phyloP scores from a whole-genome alignment of 2,797 vertebrate species.

The Notoglanidium macrostoma region DNA sequence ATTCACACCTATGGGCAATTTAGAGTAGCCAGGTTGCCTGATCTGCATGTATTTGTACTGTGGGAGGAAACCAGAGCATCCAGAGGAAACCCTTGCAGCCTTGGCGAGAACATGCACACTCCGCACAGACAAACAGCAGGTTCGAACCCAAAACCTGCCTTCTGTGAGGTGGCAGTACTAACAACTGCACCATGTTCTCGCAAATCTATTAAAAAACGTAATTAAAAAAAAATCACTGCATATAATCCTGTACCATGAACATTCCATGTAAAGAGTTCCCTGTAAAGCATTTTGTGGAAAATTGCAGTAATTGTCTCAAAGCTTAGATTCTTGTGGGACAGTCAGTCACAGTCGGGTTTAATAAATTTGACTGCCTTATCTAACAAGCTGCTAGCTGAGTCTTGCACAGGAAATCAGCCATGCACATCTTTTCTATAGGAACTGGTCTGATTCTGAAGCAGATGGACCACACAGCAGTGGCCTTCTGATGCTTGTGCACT shows the following conservation, averaged over 20 bases:
- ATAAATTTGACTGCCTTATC: constrained; percentile 33
- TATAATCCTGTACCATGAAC: not conserved
- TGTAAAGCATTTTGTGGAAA: constrained; percentile 24
- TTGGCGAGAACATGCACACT: too few species aligned
- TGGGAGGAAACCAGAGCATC: too few species aligned
- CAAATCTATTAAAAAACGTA: too few species aligned
- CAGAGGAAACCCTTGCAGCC: too few species aligned
- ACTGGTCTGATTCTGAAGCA: constrained; percentile 63
- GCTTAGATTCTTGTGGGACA: constrained; percentile 18
- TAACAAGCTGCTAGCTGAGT: constrained; percentile 43
- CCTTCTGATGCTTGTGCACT: constrained; percentile 60
- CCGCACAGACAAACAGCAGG: too few species aligned
- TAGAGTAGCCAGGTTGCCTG: too few species aligned
- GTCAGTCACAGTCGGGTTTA: constrained; percentile 34
- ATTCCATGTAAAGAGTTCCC: not conserved
- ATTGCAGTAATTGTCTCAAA: constrained; percentile 38
- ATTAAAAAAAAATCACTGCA: not conserved
- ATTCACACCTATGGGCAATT: too few species aligned
- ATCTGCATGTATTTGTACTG: too few species aligned
- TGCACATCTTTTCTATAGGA: constrained; percentile 56
- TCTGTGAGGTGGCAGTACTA: too few species aligned
- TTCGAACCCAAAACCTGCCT: too few species aligned
- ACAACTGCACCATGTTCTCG: too few species aligned
- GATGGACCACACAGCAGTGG: constrained; percentile 68
- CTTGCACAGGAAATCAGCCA: constrained; percentile 23